A percentile compares a stretch with the other conserved stretches of the same genome.
Conservation (phyloP, 2,888 invertebrate genomes). For the Cloeon dipterum region DNA sequence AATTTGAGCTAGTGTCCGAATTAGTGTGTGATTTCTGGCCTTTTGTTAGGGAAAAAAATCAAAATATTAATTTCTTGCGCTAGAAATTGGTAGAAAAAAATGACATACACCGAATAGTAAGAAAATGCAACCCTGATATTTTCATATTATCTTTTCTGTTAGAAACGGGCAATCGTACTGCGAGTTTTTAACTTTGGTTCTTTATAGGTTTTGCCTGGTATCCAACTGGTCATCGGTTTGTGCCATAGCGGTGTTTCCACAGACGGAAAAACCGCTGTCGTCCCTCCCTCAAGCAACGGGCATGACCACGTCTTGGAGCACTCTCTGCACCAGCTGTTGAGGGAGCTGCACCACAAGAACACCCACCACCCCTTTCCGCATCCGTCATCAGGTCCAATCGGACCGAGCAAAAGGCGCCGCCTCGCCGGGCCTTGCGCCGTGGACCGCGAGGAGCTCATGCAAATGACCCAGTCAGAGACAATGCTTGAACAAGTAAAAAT, state of each 20-base stretch:
- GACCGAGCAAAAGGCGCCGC: constrained; percentile 76
- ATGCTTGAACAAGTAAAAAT: too few relatives aligned
- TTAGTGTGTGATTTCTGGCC: too few relatives aligned
- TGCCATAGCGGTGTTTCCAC: constrained; percentile 60
- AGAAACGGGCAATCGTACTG: too few relatives aligned
- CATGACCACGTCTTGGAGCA: constrained; percentile 96
- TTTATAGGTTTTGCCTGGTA: constrained; percentile 66
- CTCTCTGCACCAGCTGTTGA: constrained; percentile 75
- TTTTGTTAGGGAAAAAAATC: too few relatives aligned
- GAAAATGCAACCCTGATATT: too few relatives aligned
- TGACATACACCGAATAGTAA: too few relatives aligned
- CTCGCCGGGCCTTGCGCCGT: constrained; percentile 81
- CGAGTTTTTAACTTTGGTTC: too few relatives aligned
- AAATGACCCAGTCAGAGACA: constrained; percentile 76
- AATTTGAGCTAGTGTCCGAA: too few relatives aligned
- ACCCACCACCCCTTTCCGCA: constrained; percentile 88
- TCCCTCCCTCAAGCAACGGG: constrained; percentile 28
- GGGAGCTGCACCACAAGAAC: constrained; percentile 81
- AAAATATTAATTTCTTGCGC: too few relatives aligned
- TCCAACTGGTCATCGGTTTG: constrained; percentile 74
- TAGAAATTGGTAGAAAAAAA: too few relatives aligned
- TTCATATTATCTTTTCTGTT: too few relatives aligned
- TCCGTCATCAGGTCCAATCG: constrained; percentile 81
- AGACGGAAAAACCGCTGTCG: constrained; percentile 23
- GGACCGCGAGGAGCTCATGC: constrained; percentile 62